phyloP scores from a whole-genome alignment of 1,140 invertebrate genomes.

The Trichogramma pretiosum region DNA sequence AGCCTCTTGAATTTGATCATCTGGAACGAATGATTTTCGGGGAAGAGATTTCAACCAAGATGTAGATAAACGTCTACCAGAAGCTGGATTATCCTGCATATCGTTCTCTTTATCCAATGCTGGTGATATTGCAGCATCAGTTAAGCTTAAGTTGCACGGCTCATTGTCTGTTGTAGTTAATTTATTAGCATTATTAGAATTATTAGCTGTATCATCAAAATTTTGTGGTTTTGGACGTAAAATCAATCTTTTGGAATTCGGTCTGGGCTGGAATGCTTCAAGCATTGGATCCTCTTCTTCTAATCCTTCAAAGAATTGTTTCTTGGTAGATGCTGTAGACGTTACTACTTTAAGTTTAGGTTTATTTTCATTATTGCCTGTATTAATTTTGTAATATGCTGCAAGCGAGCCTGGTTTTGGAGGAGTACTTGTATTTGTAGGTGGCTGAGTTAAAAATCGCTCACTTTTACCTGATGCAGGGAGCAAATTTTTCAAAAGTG shows the following conservation, averaged over 20 bases:
- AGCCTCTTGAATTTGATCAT: constrained; percentile 12
- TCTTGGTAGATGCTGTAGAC: constrained; percentile 41
- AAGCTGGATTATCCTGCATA: constrained; percentile 5
- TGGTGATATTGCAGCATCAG: not conserved
- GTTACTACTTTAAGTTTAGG: constrained; percentile 54
- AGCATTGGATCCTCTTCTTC: constrained; percentile 59
- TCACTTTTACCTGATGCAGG: constrained; percentile 56
- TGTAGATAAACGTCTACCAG: constrained; percentile 32
- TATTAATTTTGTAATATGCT: constrained; percentile 55
- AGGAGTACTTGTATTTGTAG: constrained; percentile 64
- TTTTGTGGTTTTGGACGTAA: constrained; percentile 39
- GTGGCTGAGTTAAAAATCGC: too few relatives aligned
- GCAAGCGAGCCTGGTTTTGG: constrained; percentile 51
- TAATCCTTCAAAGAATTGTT: constrained; percentile 46
- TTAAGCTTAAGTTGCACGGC: too few relatives aligned
- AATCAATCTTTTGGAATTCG: constrained; percentile 55
- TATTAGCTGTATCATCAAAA: not conserved
- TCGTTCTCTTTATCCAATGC: constrained; percentile 7
- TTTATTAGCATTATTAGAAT: not conserved
- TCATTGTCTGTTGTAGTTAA: not conserved
- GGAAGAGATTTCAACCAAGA: constrained; percentile 31
- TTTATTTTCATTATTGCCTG: constrained; percentile 47
- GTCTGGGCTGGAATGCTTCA: constrained; percentile 54
- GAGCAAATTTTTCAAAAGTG: constrained; percentile 64
- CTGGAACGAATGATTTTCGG: constrained; percentile 16